phyloP scores from a whole-genome alignment of 2,888 invertebrate genomes.

The Cephonodes hylas region DNA sequence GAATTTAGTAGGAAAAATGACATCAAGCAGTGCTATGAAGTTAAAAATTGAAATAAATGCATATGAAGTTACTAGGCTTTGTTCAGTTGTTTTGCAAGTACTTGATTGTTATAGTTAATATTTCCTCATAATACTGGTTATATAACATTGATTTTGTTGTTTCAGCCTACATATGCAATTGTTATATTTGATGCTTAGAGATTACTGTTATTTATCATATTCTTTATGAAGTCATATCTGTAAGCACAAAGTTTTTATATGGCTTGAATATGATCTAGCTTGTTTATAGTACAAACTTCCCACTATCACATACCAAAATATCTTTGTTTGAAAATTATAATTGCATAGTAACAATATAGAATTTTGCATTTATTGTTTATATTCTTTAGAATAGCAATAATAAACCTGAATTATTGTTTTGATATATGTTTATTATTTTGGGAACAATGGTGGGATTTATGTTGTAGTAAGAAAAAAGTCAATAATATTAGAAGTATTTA shows the following conservation, averaged over 20 bases:
- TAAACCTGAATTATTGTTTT: neutral
- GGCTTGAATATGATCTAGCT: no score
- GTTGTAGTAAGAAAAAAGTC: neutral
- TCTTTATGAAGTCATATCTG: no score
- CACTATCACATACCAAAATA: neutral
- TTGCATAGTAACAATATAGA: neutral
- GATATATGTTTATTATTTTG: neutral
- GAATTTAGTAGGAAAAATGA: slow-evolving; percentile 18
- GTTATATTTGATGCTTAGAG: no score
- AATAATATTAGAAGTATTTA: neutral
- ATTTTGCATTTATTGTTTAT: neutral
- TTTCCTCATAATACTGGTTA: neutral
- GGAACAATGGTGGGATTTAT: neutral
- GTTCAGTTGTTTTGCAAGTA: slow-evolving; percentile 1
- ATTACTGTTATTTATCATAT: no score
- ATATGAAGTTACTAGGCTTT: neutral
- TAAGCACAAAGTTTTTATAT: no score
- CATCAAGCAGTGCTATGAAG: slow-evolving; percentile 17
- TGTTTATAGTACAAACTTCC: no score
- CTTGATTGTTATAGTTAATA: neutral
- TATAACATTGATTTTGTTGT: no score
- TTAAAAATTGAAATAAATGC: slow-evolving; percentile 5
- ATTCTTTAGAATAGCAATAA: neutral
- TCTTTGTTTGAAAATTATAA: neutral
- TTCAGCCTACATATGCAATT: no score